Percentiles rank a stretch among this genome's conserved stretches.
phyloP scores from a whole-genome alignment of 1,140 invertebrate species.

The Achatina immaculata region DNA sequence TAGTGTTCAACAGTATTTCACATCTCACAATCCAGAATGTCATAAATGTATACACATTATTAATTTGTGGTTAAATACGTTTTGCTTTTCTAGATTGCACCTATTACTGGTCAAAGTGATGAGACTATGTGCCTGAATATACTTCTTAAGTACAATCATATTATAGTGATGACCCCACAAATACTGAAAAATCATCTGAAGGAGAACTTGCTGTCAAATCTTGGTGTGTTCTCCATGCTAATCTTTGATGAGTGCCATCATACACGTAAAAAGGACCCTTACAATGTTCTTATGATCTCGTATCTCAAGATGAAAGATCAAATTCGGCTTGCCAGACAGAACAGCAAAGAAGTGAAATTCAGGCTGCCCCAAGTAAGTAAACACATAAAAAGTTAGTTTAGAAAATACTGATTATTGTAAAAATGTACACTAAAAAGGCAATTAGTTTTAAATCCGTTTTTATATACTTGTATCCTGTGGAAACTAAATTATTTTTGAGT shows the following conservation, averaged over 20 bases:
- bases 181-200: constrained; percentile 59
- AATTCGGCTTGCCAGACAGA: constrained; percentile 13
- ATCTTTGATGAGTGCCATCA: constrained; percentile 71
- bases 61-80: too few relatives aligned
- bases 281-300: constrained; percentile 62
- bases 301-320: constrained; percentile 50
- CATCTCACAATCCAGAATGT: too few relatives aligned
- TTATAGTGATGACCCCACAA: constrained; percentile 61
- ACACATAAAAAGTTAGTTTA: constrained; percentile 58
- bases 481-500: too few relatives aligned
- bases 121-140: constrained; percentile 52
- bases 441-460: too few relatives aligned
- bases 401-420: too few relatives aligned
- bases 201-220: constrained; percentile 36
- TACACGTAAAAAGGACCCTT: constrained; percentile 64
- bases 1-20: too few relatives aligned
- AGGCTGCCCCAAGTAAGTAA: constrained; percentile 52
- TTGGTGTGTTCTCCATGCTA: constrained; percentile 55
- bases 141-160: constrained; percentile 49
- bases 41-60: too few relatives aligned
- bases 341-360: neutral
- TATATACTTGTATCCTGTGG: too few relatives aligned
- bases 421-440: too few relatives aligned
- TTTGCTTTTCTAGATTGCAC: constrained; percentile 28
- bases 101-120: constrained; percentile 45